phyloP scores from a whole-genome alignment of 2,888 invertebrate species.

The Oxycera nigricornis region DNA sequence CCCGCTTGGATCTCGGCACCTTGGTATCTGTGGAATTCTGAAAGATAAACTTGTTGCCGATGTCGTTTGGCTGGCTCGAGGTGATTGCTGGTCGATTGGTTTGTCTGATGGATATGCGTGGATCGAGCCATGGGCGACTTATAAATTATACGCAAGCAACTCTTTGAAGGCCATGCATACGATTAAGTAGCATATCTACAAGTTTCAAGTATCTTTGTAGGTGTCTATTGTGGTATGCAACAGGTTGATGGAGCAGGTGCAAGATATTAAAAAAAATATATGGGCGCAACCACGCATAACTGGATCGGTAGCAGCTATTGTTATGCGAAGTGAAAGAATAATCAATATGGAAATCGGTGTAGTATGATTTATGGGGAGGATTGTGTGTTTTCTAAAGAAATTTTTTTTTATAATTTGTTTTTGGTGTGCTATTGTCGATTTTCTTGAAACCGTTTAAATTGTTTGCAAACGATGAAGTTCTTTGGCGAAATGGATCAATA shows the following conservation, averaged over 20 bases:
- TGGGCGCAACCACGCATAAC: no score
- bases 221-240: neutral
- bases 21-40: slow-evolving; percentile 30
- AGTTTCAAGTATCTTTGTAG: slow-evolving; percentile 3
- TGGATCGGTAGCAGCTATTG: neutral
- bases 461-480: no score
- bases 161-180: slow-evolving; percentile 31
- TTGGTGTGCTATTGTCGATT: no score
- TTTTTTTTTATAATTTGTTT: no score
- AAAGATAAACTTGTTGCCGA: slow-evolving; percentile 24
- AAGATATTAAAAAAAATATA: neutral
- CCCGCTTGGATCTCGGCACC: no score
- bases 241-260: neutral
- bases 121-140: neutral
- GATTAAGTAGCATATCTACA: slow-evolving; percentile 2
- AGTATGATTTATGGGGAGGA: no score
- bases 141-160: neutral
- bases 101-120: neutral
- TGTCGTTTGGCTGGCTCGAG: slow-evolving; percentile 19
- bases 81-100: slow-evolving; percentile 10
- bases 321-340: neutral
- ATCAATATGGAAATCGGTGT: neutral
- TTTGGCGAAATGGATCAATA: no score
- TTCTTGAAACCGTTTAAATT: no score
- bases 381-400: no score